A percentile compares a stretch with the other conserved stretches of the same genome.
Evolutionary conservation across 2,888 invertebrate genomes (phyloP).

Genomic region (Gnatocerus cornutus): DNA sequence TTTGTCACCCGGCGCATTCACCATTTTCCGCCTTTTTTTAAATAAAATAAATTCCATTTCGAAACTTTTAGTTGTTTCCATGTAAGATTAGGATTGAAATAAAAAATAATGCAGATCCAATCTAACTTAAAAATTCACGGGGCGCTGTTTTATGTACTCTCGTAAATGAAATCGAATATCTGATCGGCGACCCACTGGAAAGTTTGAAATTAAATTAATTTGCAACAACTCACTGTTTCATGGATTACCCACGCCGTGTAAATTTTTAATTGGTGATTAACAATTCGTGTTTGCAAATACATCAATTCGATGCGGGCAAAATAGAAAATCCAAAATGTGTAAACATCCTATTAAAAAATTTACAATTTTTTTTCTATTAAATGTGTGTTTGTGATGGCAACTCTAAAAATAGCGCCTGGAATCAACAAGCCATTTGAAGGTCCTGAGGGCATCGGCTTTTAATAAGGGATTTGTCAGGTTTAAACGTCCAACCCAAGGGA

Average conservation of each 20-base stretch:
- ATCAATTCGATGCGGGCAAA: too few species aligned
- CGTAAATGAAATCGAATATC: constrained; percentile 28
- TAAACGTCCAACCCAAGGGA: constrained; percentile 13
- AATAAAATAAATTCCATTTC: too few species aligned
- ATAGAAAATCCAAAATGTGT: too few species aligned
- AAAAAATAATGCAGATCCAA: constrained; percentile 6
- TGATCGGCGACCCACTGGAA: constrained; percentile 11
- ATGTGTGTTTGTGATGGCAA: too few species aligned
- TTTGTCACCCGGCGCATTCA: too few species aligned
- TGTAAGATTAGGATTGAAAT: neutral
- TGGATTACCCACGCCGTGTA: constrained; percentile 2
- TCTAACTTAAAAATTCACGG: constrained; percentile 4
- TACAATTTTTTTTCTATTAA: too few species aligned
- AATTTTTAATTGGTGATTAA: constrained; percentile 18
- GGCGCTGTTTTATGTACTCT: constrained; percentile 5
- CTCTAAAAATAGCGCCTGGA: too few species aligned
- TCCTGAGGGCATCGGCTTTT: constrained; percentile 14
- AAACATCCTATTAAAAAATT: too few species aligned
- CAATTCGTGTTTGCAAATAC: too few species aligned
- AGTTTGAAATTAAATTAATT: constrained; percentile 18
- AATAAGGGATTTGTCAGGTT: constrained; percentile 22
- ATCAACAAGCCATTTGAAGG: constrained; percentile 12
- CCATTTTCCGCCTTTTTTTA: too few species aligned
- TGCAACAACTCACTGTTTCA: constrained; percentile 4
- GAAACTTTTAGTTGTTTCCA: too few species aligned